Base-by-base conservation (phyloP, 2,113 vertebrate species). In the Xiphophorus couchianus region DNA sequence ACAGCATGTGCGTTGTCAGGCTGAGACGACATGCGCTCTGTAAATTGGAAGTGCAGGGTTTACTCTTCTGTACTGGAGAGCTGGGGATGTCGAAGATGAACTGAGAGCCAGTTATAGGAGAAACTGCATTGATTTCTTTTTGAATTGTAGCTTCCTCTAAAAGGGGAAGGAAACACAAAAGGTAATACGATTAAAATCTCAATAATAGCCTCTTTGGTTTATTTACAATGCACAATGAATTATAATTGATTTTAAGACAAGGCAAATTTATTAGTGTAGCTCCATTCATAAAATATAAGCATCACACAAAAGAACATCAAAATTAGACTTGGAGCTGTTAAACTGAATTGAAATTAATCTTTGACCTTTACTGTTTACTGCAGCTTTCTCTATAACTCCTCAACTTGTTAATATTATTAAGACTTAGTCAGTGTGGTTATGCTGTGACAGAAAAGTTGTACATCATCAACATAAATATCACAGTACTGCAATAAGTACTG, bases 11-110 rank as follows among this genome's bases (percentile, higher is more conserved):
- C 68, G 95, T 97, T 82, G 90, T 93, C 71, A 99, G 94, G 73
- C 91, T 95, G 76, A 99, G 95, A 66, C 94, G 96, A 88, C 97
- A 96, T 63, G 97, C 96, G 77, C 96, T 98, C 89, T 96, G 96
- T 73, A 99, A 95, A 84, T 97, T 99, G 79, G 95, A 96, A 84
- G 91, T 97, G 89, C 95, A 96, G 69, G 95, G 91, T 72, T 90
- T 94, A 81, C 93, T 96, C 83, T 94, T 97, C 64, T 92, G 96
- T 66, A 94, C 88, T 39, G 96, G 94, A 73, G 95, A 95, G 0
- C 89, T 80, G 27, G 92, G 86, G 17, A 92, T 91, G 62, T 97
- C 96, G 73, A 90, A 95, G 90, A 69, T 86, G 65, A 93, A 94
- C 8, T 84, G 87, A 30, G 90, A 84, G 92, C 82, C 67, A 80